These are phyloP conservation scores for Lophochroa leadbeateri DNA, from an alignment of 2,113 vertebrate genomes.

Conservation along the genomic window DNA sequence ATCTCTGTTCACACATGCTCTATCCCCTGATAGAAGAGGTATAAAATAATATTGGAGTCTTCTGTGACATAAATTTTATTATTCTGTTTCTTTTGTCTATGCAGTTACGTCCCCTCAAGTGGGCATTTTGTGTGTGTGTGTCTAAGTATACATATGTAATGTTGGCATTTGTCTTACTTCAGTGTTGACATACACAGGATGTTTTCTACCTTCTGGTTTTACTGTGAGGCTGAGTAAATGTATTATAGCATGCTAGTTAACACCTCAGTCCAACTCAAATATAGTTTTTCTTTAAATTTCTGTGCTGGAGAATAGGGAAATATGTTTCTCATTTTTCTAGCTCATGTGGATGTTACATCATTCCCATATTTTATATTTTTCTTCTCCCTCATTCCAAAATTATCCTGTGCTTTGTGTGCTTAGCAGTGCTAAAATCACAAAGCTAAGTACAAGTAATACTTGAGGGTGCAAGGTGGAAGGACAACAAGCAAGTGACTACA, in stretches of 20 bases:
- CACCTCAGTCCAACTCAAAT: not conserved
- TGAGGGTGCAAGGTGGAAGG: not conserved
- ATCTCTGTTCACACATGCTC: not conserved
- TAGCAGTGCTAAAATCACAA: not conserved
- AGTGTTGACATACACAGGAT: not conserved
- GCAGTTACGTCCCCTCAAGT: not conserved
- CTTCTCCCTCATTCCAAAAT: not conserved
- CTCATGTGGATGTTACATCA: not conserved
- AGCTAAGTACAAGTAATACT: not conserved
- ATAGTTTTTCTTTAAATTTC: not conserved
- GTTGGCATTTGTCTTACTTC: conserved; percentile 11
- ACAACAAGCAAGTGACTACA: not conserved
- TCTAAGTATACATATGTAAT: not conserved
- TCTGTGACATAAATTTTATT: not conserved
- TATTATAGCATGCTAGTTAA: not conserved
- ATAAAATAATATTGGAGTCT: conserved; percentile 19
- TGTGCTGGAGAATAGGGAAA: not conserved
- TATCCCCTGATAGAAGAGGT: not conserved
- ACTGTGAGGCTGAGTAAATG: not conserved
- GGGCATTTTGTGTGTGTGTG: not conserved
- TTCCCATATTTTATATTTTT: not conserved
- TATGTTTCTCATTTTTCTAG: not conserved
- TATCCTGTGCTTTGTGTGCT: not conserved
- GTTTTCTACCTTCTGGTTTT: conserved; percentile 11
- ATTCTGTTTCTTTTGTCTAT: not conserved